phyloP scores from a whole-genome alignment of 2,888 invertebrate genomes.

The Venusia cambrica region DNA sequence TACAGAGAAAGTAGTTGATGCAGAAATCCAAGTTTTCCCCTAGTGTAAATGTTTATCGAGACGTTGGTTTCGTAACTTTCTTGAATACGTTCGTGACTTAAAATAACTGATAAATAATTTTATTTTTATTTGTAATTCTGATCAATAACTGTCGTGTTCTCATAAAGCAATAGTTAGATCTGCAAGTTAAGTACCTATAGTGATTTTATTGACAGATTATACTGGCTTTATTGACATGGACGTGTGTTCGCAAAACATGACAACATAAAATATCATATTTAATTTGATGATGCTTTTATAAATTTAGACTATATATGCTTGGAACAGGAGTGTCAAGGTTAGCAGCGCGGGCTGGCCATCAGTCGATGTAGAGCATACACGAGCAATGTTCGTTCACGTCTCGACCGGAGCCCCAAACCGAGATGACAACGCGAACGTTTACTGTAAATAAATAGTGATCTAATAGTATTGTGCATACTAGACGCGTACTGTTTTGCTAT shows the following conservation, averaged over 20 bases:
- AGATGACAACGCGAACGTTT: conserved; percentile 40
- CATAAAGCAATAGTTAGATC: conserved; percentile 5
- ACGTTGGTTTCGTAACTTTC: conserved; percentile 47
- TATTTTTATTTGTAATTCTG: conserved; percentile 31
- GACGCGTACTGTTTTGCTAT: conserved; percentile 56
- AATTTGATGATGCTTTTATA: conserved; percentile 34
- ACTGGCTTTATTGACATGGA: conserved; percentile 22
- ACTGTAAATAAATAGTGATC: conserved; percentile 78
- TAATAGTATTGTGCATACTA: conserved; percentile 60
- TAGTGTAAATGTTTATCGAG: conserved; percentile 49
- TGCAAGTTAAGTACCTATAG: no score
- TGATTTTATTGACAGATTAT: conserved; percentile 23
- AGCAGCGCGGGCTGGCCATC: conserved; percentile 47
- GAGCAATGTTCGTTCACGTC: conserved; percentile 52
- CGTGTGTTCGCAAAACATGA: conserved; percentile 21
- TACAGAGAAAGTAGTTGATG: conserved; percentile 60
- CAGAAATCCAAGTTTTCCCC: conserved; percentile 44
- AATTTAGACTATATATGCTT: conserved; percentile 37
- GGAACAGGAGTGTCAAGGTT: conserved; percentile 64
- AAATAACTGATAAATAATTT: conserved; percentile 29
- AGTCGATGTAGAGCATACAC: conserved; percentile 47
- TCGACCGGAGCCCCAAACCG: conserved; percentile 37
- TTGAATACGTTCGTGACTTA: conserved; percentile 37
- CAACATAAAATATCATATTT: conserved; percentile 20
- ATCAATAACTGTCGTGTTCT: conserved; percentile 23